Evolutionary conservation across 2,888 invertebrate genomes (phyloP), one percentile per base, ranked within the genome.

Genomic region (Galeruca laticollis): DNA sequence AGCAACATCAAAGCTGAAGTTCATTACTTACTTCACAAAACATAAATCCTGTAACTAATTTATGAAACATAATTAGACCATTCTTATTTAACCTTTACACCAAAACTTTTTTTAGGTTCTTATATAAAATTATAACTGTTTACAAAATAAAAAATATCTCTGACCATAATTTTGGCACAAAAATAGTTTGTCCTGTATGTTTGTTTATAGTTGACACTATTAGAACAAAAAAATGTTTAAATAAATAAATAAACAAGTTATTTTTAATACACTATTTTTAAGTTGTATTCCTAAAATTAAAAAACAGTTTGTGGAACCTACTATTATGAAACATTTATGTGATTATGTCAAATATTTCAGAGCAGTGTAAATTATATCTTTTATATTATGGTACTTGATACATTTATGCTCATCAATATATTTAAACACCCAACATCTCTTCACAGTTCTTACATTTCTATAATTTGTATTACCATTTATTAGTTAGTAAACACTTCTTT

Each of bases 81-180:
- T 35, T 13, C 11, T 13, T 40, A 13, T 40, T 40, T 11, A 40
- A 40, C 11, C n/a, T 4, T 11, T 13, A n/a, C 40, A 40, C 40
- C 40, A 10, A 13, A n/a, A 11, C 11, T 4, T 40, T 40, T 40
- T 11, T n/a, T 11, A 40, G 10, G 9, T 40, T 40, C 13, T 40
- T 40, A 40, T 40, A 40, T 40, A 40, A 40, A 40, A n/a, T 5
- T 11, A 40, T 10, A 40, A 40, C 13, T 51, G 20, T n/a, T 33
- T 51, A 8, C 47, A 51, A 62, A 62, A 62, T 51, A 49, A 60
- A 60, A 60, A 60, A 47, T 20, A 26, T 11, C n/a, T 21, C 10
- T 47, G 43, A 21, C 13, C 43, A 56, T 13, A 43, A 54, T 56
- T 26, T 64, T 64, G 64, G 64, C 64, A 64, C 64, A 54, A 64